Evolutionary conservation across 2,113 vertebrate genomes (phyloP).

Genomic region (Peromyscus maniculatus): DNA sequence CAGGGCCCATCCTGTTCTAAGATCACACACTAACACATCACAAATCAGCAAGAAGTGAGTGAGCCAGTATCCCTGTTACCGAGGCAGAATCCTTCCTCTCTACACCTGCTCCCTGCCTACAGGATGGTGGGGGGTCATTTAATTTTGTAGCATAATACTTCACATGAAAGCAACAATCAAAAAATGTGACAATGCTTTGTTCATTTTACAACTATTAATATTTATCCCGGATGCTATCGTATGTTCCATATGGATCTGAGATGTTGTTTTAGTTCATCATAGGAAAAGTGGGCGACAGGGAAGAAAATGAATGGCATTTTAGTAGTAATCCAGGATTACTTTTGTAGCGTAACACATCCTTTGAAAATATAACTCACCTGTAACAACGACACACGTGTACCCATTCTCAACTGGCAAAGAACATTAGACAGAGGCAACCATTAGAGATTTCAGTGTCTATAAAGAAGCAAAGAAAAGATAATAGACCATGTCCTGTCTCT

Average conservation of each 20-base stretch:
- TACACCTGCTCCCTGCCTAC: not conserved
- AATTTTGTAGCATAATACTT: not conserved
- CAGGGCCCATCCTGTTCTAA: not conserved
- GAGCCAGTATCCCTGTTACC: not conserved
- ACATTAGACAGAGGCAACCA: not conserved
- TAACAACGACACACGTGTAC: not conserved
- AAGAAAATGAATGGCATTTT: not conserved
- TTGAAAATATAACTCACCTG: conserved; percentile 42
- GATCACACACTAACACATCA: not conserved
- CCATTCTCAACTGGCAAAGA: not conserved
- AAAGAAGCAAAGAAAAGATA: not conserved
- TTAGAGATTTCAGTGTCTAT: not conserved
- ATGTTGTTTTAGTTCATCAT: conserved; percentile 35
- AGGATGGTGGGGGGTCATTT: not conserved
- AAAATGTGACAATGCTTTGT: not conserved
- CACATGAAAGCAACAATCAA: not conserved
- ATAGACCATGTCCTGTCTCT: not conserved
- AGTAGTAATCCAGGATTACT: not conserved
- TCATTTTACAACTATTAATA: conserved; percentile 14
- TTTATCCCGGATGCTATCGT: not conserved
- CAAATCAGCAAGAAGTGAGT: not conserved
- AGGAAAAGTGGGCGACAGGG: not conserved
- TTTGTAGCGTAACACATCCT: not conserved
- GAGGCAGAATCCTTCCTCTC: not conserved
- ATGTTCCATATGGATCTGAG: not conserved